phyloP scores from a whole-genome alignment of 2,797 vertebrate species.

The Lacerta viridis region DNA sequence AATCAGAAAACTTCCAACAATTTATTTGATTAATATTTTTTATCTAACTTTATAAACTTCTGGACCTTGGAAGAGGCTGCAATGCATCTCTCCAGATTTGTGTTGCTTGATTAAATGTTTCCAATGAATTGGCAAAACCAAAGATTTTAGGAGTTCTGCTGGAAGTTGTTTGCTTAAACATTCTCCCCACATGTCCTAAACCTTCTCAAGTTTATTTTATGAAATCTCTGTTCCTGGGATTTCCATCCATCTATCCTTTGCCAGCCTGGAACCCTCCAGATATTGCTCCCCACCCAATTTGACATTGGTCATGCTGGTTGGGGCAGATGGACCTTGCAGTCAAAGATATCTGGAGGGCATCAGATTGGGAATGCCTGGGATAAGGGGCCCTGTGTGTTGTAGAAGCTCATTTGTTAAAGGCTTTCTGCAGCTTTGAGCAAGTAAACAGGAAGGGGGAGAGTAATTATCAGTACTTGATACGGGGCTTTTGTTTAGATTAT shows the following conservation, averaged over 20 bases:
- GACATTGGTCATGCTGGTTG: no score
- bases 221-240: not conserved
- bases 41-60: not conserved
- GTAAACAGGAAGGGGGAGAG: not conserved
- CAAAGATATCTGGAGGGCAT: not conserved
- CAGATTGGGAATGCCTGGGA: not conserved
- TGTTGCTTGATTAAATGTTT: not conserved
- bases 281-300: no score
- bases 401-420: fast-evolving
- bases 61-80: no score
- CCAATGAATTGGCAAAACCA: not conserved
- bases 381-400: fast-evolving
- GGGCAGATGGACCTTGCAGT: not conserved
- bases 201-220: not conserved
- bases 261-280: not conserved
- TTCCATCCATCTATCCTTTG: fast-evolving
- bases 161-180: no score
- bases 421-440: not conserved
- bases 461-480: fast-evolving
- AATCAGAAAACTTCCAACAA: not conserved
- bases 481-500: fast-evolving
- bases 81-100: not conserved
- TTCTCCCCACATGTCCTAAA: not conserved
- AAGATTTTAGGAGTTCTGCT: not conserved
- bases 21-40: not conserved